These are phyloP conservation scores for Pygoscelis adeliae DNA, from an alignment of 2,113 vertebrate species.

Conservation along the genomic window DNA sequence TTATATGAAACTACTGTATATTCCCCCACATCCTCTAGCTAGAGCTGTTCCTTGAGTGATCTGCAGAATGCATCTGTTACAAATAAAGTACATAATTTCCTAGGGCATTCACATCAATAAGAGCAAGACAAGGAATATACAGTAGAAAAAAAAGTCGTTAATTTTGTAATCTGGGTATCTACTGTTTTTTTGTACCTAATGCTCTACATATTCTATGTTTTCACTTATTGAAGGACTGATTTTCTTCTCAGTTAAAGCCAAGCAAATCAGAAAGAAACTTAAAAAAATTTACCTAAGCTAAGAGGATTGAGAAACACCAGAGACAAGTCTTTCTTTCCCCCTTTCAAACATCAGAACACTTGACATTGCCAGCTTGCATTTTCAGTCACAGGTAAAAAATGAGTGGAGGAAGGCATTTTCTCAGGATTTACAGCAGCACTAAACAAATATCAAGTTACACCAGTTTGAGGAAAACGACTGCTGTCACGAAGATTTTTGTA, in stretches of 20 bases:
- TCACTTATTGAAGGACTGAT: background rate
- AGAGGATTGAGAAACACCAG: background rate
- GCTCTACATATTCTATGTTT: background rate
- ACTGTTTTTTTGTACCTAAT: background rate
- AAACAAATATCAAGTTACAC: background rate
- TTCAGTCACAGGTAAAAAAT: background rate
- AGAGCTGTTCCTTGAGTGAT: background rate
- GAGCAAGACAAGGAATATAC: background rate
- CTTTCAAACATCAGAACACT: background rate
- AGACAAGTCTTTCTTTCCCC: background rate
- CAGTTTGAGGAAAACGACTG: background rate
- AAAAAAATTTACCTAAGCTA: background rate
- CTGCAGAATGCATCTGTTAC: background rate
- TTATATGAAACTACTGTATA: background rate
- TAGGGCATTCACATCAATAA: background rate
- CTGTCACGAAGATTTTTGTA: background rate
- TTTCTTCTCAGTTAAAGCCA: background rate
- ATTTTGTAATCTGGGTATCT: background rate
- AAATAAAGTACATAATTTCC: background rate
- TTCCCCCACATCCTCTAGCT: background rate
- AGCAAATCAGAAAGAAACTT: background rate
- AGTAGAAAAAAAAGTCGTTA: background rate
- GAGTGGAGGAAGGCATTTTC: background rate
- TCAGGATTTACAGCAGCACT: background rate
- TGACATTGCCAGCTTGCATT: background rate